Percentiles rank a stretch among this genome's conserved stretches.
Conservation (phyloP, 1,140 invertebrate species). For the Drosophila navojoa region DNA sequence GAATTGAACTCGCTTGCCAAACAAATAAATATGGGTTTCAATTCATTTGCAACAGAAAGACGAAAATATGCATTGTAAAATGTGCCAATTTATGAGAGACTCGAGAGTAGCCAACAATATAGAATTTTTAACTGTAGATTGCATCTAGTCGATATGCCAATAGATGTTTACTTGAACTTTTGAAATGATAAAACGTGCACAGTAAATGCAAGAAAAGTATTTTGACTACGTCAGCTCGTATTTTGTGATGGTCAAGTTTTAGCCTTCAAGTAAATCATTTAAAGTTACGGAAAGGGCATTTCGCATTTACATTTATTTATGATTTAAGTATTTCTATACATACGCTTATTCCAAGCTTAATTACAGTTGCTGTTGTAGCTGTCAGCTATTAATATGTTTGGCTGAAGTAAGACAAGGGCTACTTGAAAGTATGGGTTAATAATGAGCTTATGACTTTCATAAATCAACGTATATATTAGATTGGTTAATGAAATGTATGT, state of each 20-base stretch:
- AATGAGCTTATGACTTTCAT: background rate
- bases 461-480: background rate
- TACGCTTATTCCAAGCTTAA: no score
- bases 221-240: no score
- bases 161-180: background rate
- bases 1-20: conserved; percentile 28
- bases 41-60: conserved; percentile 28
- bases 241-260: no score
- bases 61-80: conserved; percentile 31
- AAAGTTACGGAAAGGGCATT: no score
- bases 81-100: conserved; percentile 34
- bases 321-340: no score
- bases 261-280: no score
- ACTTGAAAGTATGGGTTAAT: background rate
- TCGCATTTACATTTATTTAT: no score
- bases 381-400: no score
- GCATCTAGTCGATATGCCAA: background rate
- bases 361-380: no score
- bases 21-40: conserved; percentile 37
- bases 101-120: background rate
- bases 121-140: conserved; percentile 4
- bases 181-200: background rate
- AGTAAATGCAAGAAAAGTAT: background rate
- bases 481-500: background rate
- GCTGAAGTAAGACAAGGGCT: background rate